Conservation (phyloP, 2,113 vertebrate genomes). For the Pandion haliaetus region DNA sequence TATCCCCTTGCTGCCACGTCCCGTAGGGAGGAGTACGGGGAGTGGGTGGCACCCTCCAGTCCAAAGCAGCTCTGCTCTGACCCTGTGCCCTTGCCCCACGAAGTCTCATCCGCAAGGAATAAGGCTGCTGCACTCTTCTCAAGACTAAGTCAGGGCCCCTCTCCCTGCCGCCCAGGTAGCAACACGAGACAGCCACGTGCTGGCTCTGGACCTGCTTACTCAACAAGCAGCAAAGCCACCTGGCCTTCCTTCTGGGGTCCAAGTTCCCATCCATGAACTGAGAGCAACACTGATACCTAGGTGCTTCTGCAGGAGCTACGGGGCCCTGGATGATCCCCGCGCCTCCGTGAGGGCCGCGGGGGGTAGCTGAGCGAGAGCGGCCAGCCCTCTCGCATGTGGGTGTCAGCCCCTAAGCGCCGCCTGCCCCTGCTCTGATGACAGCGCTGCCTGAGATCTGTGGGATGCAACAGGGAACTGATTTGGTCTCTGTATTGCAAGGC, state of each 20-base stretch:
- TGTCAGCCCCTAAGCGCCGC: not conserved
- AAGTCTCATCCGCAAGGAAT: not conserved
- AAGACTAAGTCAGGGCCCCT: too few relatives aligned
- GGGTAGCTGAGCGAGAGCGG: not conserved
- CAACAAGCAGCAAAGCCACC: too few relatives aligned
- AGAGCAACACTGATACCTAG: not conserved
- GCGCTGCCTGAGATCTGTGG: not conserved
- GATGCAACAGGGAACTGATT: not conserved
- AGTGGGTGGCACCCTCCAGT: not conserved
- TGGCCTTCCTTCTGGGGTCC: not conserved
- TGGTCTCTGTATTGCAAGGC: not conserved
- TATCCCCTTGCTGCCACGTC: not conserved
- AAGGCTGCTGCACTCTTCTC: not conserved
- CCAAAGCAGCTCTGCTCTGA: not conserved
- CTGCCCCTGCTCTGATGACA: too few relatives aligned
- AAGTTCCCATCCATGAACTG: too few relatives aligned
- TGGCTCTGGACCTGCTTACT: not conserved
- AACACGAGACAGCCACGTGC: rapidly evolving
- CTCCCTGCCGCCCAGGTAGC: not conserved
- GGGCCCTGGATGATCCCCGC: not conserved
- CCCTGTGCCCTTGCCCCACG: not conserved
- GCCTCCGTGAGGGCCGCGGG: rapidly evolving
- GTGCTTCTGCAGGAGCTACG: not conserved
- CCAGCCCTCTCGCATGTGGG: not conserved
- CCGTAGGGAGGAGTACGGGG: not conserved